Evolutionary conservation across 1,140 invertebrate genomes (phyloP), one percentile per base, ranked within the genome.

Genomic region (Zaprionus kolodkinae): DNA sequence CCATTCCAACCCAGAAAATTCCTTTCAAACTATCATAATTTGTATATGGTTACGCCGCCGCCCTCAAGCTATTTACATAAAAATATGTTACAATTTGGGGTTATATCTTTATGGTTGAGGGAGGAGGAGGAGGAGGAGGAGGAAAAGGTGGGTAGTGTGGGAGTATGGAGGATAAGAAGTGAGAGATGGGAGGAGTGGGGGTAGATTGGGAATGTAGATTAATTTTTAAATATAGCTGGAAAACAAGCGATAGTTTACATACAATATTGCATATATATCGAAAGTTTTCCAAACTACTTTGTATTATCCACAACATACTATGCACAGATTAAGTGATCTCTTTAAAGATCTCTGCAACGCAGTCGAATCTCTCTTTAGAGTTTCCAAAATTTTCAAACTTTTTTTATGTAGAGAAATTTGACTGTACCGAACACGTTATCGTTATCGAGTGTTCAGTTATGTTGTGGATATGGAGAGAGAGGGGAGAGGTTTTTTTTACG

Each of bases 361-460:
- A 50, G 45, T 50, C 45, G 45, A 50, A 25, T 25, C 45, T 50
- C 17, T 50, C 45, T n/a, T n/a, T 25, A 50, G 10, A 25, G 10
- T 50, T 50, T 21, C 17, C 9, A 11, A 3, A 13, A 48, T 21
- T 11, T 17, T 21, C 10, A 21, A 50, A 50, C 17, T 6, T 11
- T 25, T 25, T 10, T n/a, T n/a, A n/a, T 12, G 17, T 48, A 50
- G 45, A 50, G 45, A 25, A 25, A 25, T 21, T 48, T 17, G 45
- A 64, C 68, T 71, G 64, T 35, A 60, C 67, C 57, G 61, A 27
- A 72, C 55, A 71, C 57, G 15, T 9, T 21, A 40, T 40, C 15
- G 45, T 48, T 59, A 78, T 83, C 67, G 71, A 63, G 75, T 85
- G 61, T 60, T 75, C 56, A 68, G 70, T 50, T 21, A 56, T 54